Base-by-base conservation (phyloP, 2,113 vertebrate species). In the Neodon shergylaensis region DNA sequence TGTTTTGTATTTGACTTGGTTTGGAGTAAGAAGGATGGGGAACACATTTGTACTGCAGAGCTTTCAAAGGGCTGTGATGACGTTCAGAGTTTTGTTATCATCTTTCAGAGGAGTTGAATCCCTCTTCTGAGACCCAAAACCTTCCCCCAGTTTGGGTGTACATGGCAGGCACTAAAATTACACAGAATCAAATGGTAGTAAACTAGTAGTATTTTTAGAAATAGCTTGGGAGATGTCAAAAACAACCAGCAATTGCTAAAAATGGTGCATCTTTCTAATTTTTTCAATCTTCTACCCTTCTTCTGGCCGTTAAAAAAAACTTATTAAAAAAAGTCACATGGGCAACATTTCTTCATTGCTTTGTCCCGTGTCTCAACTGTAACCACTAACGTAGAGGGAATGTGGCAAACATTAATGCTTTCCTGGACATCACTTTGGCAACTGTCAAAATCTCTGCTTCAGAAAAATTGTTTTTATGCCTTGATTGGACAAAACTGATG, bases 151-250 rank as follows among this genome's bases (percentile, higher is more conserved):
- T 42, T 81, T 90, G 44, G 92, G 76, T 94, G 19, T 33, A 61
- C 88, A 36, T 13, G 12, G 0, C 22, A 65, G 36, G 22, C 66
- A 76, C 33, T n/a, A 70, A 58, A 94, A 85, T 2, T 24, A n/a
- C 21, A 44, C 0, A 19, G 36, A 78, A 81, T 72, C 14, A 39
- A 92, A 66, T 17, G 73, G 31, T 44, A 84, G 49, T 73, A 24
- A 86, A 94, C 24, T 65, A 52, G 39, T 92, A 83, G 47, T 90
- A 63, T 66, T 95, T 91, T 94, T 88, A 76, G 91, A 72, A 66
- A 54, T 49, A 11, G 16, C 3, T 81, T 89, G 63, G 92, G 72
- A 83, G 49, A 93, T 94, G 54, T 17, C 14, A 68, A 36, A 21
- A 44, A 76, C 63, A 54, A 9, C 3, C 19, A 42, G 70, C 42